phyloP scores from a whole-genome alignment of 2,797 vertebrate species.

The Melopsittacus undulatus region DNA sequence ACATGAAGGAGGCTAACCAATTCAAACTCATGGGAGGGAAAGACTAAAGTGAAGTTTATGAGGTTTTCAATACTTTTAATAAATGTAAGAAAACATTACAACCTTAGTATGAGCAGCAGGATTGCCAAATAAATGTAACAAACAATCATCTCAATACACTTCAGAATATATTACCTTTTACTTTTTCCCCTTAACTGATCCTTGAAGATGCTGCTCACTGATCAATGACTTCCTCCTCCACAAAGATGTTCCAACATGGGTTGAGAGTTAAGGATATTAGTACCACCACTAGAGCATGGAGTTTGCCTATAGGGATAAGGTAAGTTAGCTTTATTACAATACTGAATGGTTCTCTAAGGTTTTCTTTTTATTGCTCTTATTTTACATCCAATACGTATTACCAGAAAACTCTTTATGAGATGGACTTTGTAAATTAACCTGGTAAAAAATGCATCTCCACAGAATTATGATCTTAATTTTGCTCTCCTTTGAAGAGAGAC shows the following conservation, averaged over 20 bases:
- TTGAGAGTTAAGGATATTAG: conserved; percentile 50
- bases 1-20: not conserved
- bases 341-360: conserved; percentile 51
- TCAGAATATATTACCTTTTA: conserved; percentile 54
- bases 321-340: conserved; percentile 65
- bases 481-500: conserved; percentile 17
- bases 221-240: conserved; percentile 65
- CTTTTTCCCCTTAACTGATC: conserved; percentile 35
- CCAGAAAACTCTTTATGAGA: not conserved
- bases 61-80: not conserved
- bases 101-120: conserved; percentile 57
- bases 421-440: conserved; percentile 16
- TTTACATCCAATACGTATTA: conserved; percentile 22
- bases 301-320: conserved; percentile 56
- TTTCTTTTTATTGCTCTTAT: conserved; percentile 72
- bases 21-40: not conserved
- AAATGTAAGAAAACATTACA: conserved; percentile 7
- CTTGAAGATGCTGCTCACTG: conserved; percentile 49
- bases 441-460: conserved; percentile 15
- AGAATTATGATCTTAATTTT: conserved; percentile 40
- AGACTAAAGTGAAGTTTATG: not conserved
- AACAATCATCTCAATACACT: conserved; percentile 23
- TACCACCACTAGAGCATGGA: conserved; percentile 67
- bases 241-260: conserved; percentile 65
- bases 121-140: conserved; percentile 50